These are phyloP conservation scores for Pimpla rufipes DNA, from an alignment of 2,888 invertebrate species.

Conservation along the genomic window DNA sequence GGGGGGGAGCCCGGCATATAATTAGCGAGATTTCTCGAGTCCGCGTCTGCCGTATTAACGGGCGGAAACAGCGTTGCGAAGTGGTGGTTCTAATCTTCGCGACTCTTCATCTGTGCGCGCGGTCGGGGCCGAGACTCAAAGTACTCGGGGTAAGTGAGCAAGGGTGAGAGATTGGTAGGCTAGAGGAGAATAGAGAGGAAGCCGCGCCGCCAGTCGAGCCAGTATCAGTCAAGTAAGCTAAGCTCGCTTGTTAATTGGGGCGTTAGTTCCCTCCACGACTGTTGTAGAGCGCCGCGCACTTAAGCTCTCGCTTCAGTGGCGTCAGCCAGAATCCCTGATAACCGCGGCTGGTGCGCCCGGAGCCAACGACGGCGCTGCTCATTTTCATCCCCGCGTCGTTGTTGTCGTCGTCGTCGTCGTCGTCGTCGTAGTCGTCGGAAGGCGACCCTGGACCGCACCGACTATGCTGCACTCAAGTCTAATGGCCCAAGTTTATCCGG, in stretches of 20 bases:
- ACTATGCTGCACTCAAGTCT: not conserved
- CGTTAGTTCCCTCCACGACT: conserved; percentile 64
- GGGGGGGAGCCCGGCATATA: conserved; percentile 11
- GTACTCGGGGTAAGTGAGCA: conserved; percentile 4
- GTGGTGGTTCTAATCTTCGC: conserved; percentile 22
- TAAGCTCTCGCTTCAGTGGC: conserved; percentile 65
- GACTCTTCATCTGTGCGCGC: conserved; percentile 24
- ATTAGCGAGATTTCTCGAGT: conserved; percentile 4
- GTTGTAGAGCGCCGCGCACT: conserved; percentile 46
- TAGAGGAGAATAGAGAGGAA: conserved; percentile 53
- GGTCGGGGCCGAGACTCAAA: not conserved
- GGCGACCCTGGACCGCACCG: not conserved
- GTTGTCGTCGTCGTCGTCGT: conserved; percentile 25
- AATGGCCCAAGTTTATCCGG: conserved; percentile 7
- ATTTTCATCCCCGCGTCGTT: conserved; percentile 34
- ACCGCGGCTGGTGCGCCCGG: conserved; percentile 48
- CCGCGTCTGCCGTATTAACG: conserved; percentile 10
- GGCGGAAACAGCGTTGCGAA: conserved; percentile 20
- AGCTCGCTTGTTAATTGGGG: conserved; percentile 68
- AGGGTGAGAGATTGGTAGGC: conserved; percentile 32
- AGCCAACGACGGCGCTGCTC: conserved; percentile 50
- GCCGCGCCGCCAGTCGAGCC: conserved; percentile 40
- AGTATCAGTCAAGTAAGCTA: conserved; percentile 67
- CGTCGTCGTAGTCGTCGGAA: not conserved
- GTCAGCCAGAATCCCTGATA: conserved; percentile 65